Evolutionary conservation across 2,888 invertebrate genomes (phyloP).

Genomic region (Zele albiditarsus): DNA sequence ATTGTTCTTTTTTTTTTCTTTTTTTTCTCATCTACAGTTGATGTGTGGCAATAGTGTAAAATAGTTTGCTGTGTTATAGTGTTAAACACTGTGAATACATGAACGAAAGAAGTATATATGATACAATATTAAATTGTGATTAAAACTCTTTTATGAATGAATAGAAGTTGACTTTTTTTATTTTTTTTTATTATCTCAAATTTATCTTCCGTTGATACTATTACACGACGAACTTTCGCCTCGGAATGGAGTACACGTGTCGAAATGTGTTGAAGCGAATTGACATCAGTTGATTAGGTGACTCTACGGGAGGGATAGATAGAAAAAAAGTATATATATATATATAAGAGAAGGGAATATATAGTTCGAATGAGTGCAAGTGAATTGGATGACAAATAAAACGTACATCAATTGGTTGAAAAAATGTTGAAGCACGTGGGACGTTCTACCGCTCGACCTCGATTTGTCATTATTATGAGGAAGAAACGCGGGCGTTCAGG

Average conservation of each 20-base stretch:
- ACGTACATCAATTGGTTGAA: slow-evolving; percentile 30
- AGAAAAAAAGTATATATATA: not conserved
- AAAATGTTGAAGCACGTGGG: slow-evolving; percentile 67
- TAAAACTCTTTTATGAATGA: not conserved
- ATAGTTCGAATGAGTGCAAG: not conserved
- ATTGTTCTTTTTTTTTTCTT: too few relatives aligned
- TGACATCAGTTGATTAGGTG: slow-evolving; percentile 9
- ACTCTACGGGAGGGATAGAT: not conserved
- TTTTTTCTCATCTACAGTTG: not conserved
- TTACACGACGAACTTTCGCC: slow-evolving; percentile 17
- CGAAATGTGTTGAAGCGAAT: not conserved
- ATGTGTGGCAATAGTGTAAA: not conserved
- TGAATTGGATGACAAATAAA: slow-evolving; percentile 21
- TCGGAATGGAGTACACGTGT: slow-evolving; percentile 24
- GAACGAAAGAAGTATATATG: too few relatives aligned
- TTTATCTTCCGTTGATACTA: not conserved
- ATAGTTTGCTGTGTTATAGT: not conserved
- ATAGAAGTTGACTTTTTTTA: not conserved
- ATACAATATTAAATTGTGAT: not conserved
- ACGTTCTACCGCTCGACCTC: slow-evolving; percentile 59
- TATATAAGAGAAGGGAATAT: not conserved
- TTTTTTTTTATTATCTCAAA: not conserved
- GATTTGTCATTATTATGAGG: slow-evolving; percentile 57
- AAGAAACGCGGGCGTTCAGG: slow-evolving; percentile 67
- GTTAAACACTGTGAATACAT: too few relatives aligned